Percentiles rank a stretch among this genome's conserved stretches.
Evolutionary conservation across 2,797 vertebrate species (phyloP).

Genomic region (Cossypha dichroa): DNA sequence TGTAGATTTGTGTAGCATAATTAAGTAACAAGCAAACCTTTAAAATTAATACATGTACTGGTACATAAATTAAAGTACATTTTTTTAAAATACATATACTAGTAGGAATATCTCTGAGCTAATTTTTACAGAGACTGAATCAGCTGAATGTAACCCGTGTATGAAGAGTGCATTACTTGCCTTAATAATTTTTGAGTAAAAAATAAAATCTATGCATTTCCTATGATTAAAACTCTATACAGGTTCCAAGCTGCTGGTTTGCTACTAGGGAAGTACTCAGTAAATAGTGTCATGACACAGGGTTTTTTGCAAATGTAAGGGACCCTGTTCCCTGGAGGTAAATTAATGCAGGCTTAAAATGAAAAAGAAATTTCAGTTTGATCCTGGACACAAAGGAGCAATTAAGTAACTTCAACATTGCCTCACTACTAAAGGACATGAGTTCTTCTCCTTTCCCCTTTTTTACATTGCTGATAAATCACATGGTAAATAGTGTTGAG

Average conservation of each 20-base stretch:
- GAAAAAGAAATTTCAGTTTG: neutral
- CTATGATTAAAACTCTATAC: neutral
- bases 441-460: neutral
- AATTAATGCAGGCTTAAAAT: neutral
- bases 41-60: neutral
- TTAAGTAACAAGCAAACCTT: neutral
- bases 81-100: neutral
- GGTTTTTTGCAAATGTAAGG: neutral
- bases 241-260: neutral
- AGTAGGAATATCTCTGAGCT: neutral
- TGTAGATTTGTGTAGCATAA: neutral
- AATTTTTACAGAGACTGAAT: neutral
- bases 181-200: neutral
- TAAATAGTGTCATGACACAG: neutral
- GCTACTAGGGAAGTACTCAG: neutral
- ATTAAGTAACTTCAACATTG: neutral
- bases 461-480: neutral
- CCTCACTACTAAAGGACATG: neutral
- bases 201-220: neutral
- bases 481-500: neutral
- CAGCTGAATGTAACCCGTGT: neutral
- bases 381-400: neutral
- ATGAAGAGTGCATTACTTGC: neutral
- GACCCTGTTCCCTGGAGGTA: neutral
- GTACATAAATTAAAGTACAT: neutral